Conservation (phyloP, 2,888 invertebrate genomes). For the Meteorus cinctellus region DNA sequence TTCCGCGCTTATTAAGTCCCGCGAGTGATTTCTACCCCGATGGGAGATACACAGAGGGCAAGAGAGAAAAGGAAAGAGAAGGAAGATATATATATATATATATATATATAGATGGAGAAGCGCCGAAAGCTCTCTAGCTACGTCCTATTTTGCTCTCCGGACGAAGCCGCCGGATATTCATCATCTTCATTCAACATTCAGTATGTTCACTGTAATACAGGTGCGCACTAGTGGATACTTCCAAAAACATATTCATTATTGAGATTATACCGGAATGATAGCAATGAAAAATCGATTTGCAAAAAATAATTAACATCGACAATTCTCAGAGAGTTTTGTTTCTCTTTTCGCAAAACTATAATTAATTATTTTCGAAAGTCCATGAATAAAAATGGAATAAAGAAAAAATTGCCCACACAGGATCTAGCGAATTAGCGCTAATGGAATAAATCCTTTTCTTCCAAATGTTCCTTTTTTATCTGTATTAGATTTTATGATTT, state of each 20-base stretch:
- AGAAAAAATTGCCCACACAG: background rate
- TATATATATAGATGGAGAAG: background rate
- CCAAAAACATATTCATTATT: background rate
- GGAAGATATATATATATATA: background rate
- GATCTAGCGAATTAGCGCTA: background rate
- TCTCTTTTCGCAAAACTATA: too few relatives aligned
- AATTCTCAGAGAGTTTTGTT: background rate
- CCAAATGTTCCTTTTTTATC: background rate
- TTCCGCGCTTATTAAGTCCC: conserved; percentile 71
- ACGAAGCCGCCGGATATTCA: conserved; percentile 12
- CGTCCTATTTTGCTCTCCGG: background rate
- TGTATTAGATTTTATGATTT: background rate
- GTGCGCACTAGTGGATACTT: background rate
- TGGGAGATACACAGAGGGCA: conserved; percentile 27
- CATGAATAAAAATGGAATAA: background rate
- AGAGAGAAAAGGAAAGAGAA: background rate
- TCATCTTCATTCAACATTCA: conserved; percentile 35
- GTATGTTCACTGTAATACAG: background rate
- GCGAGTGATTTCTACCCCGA: conserved; percentile 67
- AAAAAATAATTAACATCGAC: background rate
- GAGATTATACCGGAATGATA: background rate
- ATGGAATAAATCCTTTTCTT: background rate
- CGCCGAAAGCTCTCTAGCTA: background rate
- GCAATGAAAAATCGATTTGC: too few relatives aligned
- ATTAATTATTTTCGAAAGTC: background rate